Evolutionary conservation across 2,888 invertebrate species (phyloP).

Genomic region (Mystacides longicornis): DNA sequence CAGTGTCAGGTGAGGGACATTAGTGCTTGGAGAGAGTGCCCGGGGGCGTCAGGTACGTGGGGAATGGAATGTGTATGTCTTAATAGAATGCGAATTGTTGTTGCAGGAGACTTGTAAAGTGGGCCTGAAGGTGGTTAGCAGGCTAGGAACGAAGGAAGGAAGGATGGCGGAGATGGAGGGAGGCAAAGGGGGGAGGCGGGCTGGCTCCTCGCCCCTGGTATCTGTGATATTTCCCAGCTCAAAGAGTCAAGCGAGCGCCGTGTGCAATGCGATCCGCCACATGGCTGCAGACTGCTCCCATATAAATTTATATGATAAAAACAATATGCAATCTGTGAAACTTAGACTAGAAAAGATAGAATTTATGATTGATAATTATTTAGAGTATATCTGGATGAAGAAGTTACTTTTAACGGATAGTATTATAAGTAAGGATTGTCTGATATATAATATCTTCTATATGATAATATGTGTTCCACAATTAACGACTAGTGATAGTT

Average conservation of each 20-base stretch:
- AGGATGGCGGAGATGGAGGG: no score
- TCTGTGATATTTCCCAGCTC: slow-evolving; percentile 13
- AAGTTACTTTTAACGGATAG: no score
- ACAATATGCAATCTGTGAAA: slow-evolving; percentile 67
- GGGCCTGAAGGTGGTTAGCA: no score
- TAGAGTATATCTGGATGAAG: slow-evolving; percentile 36
- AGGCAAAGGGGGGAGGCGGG: slow-evolving; percentile 36
- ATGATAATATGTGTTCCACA: slow-evolving; percentile 60
- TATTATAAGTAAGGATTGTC: slow-evolving; percentile 50
- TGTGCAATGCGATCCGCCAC: slow-evolving; percentile 44
- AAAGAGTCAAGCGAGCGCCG: slow-evolving; percentile 41
- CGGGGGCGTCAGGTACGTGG: no score
- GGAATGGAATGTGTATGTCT: no score
- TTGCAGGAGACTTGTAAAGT: no score
- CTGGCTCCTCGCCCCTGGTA: slow-evolving; percentile 55
- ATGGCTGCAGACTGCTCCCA: slow-evolving; percentile 55
- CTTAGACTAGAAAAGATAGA: slow-evolving; percentile 47
- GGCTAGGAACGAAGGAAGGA: no score
- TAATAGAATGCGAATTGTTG: no score
- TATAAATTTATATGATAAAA: slow-evolving; percentile 50
- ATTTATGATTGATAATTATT: slow-evolving; percentile 50
- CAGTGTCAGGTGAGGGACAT: no score
- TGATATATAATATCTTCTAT: slow-evolving; percentile 52
- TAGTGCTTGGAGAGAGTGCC: no score
- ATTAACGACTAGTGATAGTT: slow-evolving; percentile 54